Conservation (phyloP, 2,888 invertebrate species). For the Rambutsinella grinnellia region DNA sequence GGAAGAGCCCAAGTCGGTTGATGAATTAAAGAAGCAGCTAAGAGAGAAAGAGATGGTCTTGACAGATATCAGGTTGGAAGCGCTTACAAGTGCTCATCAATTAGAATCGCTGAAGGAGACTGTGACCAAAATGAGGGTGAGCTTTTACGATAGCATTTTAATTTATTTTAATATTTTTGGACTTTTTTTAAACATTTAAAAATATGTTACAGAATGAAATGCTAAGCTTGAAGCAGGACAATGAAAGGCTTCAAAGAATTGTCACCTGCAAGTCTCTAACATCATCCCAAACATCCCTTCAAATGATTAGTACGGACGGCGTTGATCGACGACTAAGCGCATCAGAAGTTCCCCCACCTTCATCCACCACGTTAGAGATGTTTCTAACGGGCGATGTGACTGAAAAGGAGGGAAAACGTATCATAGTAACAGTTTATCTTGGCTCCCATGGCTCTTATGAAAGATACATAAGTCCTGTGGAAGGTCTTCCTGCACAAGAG, state of each 20-base stretch:
- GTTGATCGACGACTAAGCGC: slow-evolving; percentile 71
- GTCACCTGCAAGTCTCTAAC: slow-evolving; percentile 75
- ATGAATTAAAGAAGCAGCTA: slow-evolving; percentile 91
- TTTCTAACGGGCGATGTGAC: slow-evolving; percentile 60
- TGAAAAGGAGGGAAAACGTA: slow-evolving; percentile 86
- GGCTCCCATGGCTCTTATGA: slow-evolving; percentile 85
- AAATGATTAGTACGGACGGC: slow-evolving; percentile 65
- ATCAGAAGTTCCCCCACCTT: slow-evolving; percentile 66
- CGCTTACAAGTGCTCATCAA: slow-evolving; percentile 96
- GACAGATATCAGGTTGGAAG: slow-evolving; percentile 96
- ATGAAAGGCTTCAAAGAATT: slow-evolving; percentile 91
- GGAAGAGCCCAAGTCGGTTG: slow-evolving; percentile 72
- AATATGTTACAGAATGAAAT: slow-evolving; percentile 98
- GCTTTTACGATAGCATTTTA: too few relatives aligned
- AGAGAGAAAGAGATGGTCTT: slow-evolving; percentile 96
- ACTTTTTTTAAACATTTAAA: slow-evolving; percentile 68
- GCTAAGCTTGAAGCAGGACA: slow-evolving; percentile 96
- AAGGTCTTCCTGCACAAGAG: slow-evolving; percentile 77
- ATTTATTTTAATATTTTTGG: too few relatives aligned
- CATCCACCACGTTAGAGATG: slow-evolving; percentile 59
- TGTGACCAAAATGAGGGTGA: slow-evolving; percentile 97
- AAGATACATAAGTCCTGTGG: slow-evolving; percentile 77
- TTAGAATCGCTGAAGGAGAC: slow-evolving; percentile 96
- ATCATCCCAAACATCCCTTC: slow-evolving; percentile 73
- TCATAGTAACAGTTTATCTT: slow-evolving; percentile 88